Evolutionary conservation across 1,140 invertebrate species (phyloP).

Genomic region (Drosophila bipectinata): DNA sequence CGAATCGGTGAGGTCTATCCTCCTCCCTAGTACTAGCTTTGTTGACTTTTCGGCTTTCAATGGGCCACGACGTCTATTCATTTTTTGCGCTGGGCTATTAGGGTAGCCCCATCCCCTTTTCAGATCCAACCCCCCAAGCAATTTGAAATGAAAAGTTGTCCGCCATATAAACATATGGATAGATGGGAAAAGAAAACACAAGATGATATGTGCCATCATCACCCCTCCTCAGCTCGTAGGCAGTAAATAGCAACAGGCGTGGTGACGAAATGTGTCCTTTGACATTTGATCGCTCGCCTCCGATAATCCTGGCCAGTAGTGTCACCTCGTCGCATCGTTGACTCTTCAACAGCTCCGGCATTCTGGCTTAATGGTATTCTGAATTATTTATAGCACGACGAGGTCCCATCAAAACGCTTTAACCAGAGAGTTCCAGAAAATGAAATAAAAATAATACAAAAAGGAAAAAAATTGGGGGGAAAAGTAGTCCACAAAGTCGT

Average conservation of each 20-base stretch:
- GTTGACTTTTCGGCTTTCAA: conserved; percentile 80
- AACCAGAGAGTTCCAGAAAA: conserved; percentile 28
- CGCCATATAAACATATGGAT: conserved; percentile 63
- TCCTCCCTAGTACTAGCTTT: conserved; percentile 24
- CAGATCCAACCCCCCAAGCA: conserved; percentile 44
- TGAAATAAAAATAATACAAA: conserved; percentile 19
- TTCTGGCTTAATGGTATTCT: conserved; percentile 64
- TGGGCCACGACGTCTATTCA: conserved; percentile 72
- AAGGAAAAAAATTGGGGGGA: conserved; percentile 6
- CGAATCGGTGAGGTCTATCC: conserved; percentile 24
- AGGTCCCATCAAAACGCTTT: conserved; percentile 72
- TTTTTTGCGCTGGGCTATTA: conserved; percentile 70
- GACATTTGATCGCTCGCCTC: conserved; percentile 76
- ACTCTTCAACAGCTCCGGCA: conserved; percentile 54
- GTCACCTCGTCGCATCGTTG: conserved; percentile 25
- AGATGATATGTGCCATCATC: conserved; percentile 38
- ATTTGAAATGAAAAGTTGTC: conserved; percentile 80
- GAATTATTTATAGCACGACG: conserved; percentile 74
- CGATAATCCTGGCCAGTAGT: conserved; percentile 63
- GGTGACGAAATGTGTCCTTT: conserved; percentile 82
- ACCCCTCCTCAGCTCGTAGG: conserved; percentile 41
- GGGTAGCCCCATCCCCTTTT: conserved; percentile 17
- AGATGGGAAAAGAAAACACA: conserved; percentile 45
- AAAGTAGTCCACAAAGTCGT: conserved; percentile 56
- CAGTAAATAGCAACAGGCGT: conserved; percentile 74